Conservation (phyloP, 2,797 vertebrate species). For the Coracias cyanogaster region DNA sequence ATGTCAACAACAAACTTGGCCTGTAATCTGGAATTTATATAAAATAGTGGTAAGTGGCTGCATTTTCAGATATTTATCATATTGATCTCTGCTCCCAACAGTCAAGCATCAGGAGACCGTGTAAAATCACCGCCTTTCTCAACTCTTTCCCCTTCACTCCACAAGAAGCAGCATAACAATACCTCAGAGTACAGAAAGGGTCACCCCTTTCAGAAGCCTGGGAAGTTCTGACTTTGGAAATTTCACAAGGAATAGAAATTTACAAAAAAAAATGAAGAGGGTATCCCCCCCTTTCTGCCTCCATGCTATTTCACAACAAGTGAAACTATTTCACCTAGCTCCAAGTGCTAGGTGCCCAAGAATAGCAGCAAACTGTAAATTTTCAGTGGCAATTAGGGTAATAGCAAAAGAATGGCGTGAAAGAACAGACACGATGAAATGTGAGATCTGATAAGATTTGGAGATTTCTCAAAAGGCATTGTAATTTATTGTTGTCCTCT, state of each 20-base stretch:
- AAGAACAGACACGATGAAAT: background rate
- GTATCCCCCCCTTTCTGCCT: background rate
- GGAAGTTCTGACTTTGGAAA: background rate
- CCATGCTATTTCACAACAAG: background rate
- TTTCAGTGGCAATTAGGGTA: background rate
- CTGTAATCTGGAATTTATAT: background rate
- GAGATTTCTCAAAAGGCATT: background rate
- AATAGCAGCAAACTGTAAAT: background rate
- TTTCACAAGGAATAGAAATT: background rate
- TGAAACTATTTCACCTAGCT: background rate
- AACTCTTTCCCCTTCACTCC: background rate
- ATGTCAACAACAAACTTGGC: constrained; percentile 52
- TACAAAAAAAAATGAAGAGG: background rate
- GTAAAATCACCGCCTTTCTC: background rate
- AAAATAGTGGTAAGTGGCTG: constrained; percentile 14
- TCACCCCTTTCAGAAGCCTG: background rate
- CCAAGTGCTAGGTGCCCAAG: background rate
- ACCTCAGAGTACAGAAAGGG: background rate
- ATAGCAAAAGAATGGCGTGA: background rate
- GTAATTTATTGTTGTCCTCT: background rate
- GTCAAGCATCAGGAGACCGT: background rate
- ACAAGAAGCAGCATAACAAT: background rate
- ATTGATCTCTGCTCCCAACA: background rate
- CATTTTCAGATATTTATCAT: background rate
- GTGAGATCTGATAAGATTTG: background rate